A percentile compares a stretch with the other conserved stretches of the same genome.
These are phyloP conservation scores for Lasioglossum zephyrum DNA, from an alignment of 2,888 invertebrate species.

Conservation along the genomic window DNA sequence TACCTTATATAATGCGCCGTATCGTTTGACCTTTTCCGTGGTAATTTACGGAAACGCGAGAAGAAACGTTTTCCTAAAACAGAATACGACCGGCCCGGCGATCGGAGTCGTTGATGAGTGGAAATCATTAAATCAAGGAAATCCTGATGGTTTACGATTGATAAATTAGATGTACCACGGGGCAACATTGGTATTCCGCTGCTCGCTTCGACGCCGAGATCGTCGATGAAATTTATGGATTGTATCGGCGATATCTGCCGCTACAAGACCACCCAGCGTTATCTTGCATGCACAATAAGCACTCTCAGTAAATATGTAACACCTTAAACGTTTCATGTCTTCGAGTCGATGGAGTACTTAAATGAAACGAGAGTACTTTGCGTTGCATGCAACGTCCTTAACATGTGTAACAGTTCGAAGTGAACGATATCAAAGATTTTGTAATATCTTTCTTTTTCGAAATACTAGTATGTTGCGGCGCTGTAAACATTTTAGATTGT, in stretches of 20 bases:
- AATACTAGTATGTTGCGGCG: background rate
- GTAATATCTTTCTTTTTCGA: background rate
- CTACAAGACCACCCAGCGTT: slow-evolving; percentile 2
- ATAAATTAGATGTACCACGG: background rate
- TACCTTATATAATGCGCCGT: slow-evolving; percentile 55
- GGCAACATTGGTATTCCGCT: background rate
- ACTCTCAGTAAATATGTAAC: background rate
- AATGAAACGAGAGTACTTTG: background rate
- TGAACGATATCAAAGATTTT: background rate
- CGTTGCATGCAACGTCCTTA: background rate
- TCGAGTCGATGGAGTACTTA: background rate
- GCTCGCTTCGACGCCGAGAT: background rate
- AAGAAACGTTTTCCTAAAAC: slow-evolving; percentile 27
- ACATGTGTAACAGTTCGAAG: background rate
- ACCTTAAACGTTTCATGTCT: slow-evolving; percentile 1
- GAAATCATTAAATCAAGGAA: slow-evolving; percentile 35
- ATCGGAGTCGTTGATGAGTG: slow-evolving; percentile 28
- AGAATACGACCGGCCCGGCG: background rate
- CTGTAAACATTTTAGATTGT: background rate
- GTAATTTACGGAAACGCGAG: slow-evolving; percentile 55
- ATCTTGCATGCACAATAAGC: background rate
- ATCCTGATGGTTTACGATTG: background rate
- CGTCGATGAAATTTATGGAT: background rate
- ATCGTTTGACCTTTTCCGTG: slow-evolving; percentile 52
- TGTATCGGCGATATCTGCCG: background rate